phyloP scores from a whole-genome alignment of 2,888 invertebrate species.

The Platycheirus rosarum region DNA sequence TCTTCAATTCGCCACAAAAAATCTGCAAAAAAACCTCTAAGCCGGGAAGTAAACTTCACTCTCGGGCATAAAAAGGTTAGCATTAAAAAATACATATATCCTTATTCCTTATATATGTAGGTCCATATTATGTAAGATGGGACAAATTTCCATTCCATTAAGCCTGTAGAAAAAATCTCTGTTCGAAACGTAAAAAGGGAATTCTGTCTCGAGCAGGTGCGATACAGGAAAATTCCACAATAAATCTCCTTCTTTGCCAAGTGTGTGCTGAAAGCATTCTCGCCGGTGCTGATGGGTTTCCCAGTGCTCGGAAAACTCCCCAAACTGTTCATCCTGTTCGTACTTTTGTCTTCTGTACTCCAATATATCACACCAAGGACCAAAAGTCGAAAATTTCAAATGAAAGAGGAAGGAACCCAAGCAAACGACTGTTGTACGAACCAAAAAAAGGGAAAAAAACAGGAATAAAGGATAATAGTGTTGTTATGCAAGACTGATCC shows the following conservation, averaged over 20 bases:
- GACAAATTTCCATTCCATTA: slow-evolving; percentile 73
- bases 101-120: no score
- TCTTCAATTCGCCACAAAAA: slow-evolving; percentile 32
- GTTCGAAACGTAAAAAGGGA: slow-evolving; percentile 51
- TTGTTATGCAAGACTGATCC: slow-evolving; percentile 74
- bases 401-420: slow-evolving; percentile 54
- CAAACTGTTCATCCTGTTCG: slow-evolving; percentile 45
- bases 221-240: slow-evolving; percentile 72
- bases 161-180: slow-evolving; percentile 68
- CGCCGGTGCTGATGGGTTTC: slow-evolving; percentile 43
- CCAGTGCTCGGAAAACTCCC: slow-evolving; percentile 8
- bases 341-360: slow-evolving; percentile 59
- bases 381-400: slow-evolving; percentile 72
- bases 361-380: slow-evolving; percentile 58
- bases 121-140: no score
- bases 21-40: slow-evolving; percentile 1
- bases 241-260: slow-evolving; percentile 68
- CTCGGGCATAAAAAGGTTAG: slow-evolving; percentile 45
- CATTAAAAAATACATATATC: neutral
- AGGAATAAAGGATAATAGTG: slow-evolving; percentile 69
- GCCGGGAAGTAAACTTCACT: slow-evolving; percentile 4
- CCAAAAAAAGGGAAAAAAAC: neutral
- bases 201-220: slow-evolving; percentile 72
- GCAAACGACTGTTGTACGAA: slow-evolving; percentile 10
- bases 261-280: slow-evolving; percentile 70